A percentile compares a stretch with the other conserved stretches of the same genome.
Evolutionary conservation across 23 tunicate species (phyloP).

Genomic region (Halocynthia roretzi): DNA sequence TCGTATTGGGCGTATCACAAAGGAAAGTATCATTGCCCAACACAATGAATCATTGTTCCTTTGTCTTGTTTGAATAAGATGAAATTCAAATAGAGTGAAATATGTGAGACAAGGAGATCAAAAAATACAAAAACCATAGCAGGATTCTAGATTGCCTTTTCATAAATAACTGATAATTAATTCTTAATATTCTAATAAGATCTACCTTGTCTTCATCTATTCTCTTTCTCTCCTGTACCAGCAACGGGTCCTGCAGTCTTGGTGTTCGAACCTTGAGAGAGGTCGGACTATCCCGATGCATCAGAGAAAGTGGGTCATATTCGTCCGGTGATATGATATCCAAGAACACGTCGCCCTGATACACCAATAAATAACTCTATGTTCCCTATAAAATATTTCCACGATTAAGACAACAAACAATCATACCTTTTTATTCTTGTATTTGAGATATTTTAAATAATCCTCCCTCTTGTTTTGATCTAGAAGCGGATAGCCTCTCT

Average conservation of each 20-base stretch:
- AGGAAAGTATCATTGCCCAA: not conserved
- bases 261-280: conserved; percentile 33
- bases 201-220: conserved; percentile 56
- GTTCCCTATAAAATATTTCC: not conserved
- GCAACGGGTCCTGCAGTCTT: conserved; percentile 54
- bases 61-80: not conserved
- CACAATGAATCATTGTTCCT: conserved; percentile 6
- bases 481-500: conserved; percentile 27
- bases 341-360: conserved; percentile 62
- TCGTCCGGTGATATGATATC: conserved; percentile 56
- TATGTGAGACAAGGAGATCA: too few relatives aligned
- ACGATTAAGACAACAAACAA: not conserved
- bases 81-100: too few relatives aligned
- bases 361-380: not conserved
- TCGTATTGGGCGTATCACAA: too few relatives aligned
- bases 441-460: conserved; percentile 39
- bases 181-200: not conserved
- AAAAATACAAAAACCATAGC: too few relatives aligned
- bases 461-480: conserved; percentile 44
- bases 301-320: conserved; percentile 49
- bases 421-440: conserved; percentile 51
- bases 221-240: conserved; percentile 47
- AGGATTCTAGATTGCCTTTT: too few relatives aligned
- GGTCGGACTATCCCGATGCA: conserved; percentile 20
- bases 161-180: not conserved